A percentile compares a stretch with the other conserved stretches of the same genome.
These are phyloP conservation scores for Sclerodermus sp. DNA, from an alignment of 2,888 invertebrate genomes.

Conservation along the genomic window DNA sequence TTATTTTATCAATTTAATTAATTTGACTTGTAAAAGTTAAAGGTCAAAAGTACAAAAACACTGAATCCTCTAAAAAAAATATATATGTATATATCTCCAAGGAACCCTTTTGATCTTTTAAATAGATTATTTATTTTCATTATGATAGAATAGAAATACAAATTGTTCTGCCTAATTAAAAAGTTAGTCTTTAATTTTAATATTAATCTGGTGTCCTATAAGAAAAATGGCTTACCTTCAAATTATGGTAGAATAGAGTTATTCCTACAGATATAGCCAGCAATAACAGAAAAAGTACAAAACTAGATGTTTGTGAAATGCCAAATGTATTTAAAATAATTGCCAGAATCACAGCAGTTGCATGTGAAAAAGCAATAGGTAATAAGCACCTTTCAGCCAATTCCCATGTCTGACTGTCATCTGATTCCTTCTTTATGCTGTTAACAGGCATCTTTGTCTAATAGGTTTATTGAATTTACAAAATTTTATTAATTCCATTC, in stretches of 20 bases:
- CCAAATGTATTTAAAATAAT: slow-evolving; percentile 71
- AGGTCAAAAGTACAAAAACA: slow-evolving; percentile 18
- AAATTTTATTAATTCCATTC: slow-evolving; percentile 33
- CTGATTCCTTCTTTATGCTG: slow-evolving; percentile 45
- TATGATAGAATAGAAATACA: too few species aligned
- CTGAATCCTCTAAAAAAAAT: too few species aligned
- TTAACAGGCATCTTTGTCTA: slow-evolving; percentile 38
- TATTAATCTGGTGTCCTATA: too few species aligned
- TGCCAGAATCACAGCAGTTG: slow-evolving; percentile 74
- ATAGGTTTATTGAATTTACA: slow-evolving; percentile 1
- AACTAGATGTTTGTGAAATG: slow-evolving; percentile 75
- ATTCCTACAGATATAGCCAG: slow-evolving; percentile 70
- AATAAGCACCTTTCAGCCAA: slow-evolving; percentile 73
- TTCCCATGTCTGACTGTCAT: slow-evolving; percentile 61
- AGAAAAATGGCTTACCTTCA: slow-evolving; percentile 77
- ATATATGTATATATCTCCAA: slow-evolving; percentile 7
- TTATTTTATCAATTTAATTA: slow-evolving; percentile 5
- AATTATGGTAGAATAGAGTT: slow-evolving; percentile 80
- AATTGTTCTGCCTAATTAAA: too few species aligned
- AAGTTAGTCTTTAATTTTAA: too few species aligned
- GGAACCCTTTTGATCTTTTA: too few species aligned
- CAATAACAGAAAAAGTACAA: slow-evolving; percentile 79
- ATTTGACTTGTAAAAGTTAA: slow-evolving; percentile 1
- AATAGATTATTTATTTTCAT: too few species aligned
- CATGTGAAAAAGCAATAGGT: slow-evolving; percentile 80